phyloP scores from a whole-genome alignment of 2,888 invertebrate species.

The Teinopalpus imperialis region DNA sequence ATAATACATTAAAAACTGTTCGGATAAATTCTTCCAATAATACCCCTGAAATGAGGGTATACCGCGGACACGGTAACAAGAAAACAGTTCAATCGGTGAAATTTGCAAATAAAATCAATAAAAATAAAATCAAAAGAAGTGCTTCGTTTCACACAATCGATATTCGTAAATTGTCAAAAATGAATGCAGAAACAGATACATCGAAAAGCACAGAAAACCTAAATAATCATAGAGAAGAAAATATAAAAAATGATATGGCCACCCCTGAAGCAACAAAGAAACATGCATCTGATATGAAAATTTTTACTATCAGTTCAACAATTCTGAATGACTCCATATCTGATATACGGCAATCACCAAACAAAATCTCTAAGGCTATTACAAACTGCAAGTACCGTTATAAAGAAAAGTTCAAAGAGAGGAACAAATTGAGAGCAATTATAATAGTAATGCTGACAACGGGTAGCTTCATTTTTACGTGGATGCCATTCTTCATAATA shows the following conservation, averaged over 20 bases:
- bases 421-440: slow-evolving; percentile 83
- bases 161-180: slow-evolving; percentile 6
- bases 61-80: slow-evolving; percentile 45
- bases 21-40: slow-evolving; percentile 35
- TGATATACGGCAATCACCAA: slow-evolving; percentile 30
- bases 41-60: slow-evolving; percentile 56
- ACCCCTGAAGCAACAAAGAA: slow-evolving; percentile 31
- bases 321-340: slow-evolving; percentile 35
- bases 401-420: slow-evolving; percentile 46
- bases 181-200: slow-evolving; percentile 30
- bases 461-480: slow-evolving; percentile 82
- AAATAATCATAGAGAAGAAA: slow-evolving; percentile 29
- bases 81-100: slow-evolving; percentile 38
- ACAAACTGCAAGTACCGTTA: slow-evolving; percentile 9
- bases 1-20: slow-evolving; percentile 46
- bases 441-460: slow-evolving; percentile 84
- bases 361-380: slow-evolving; percentile 21
- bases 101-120: slow-evolving; percentile 30
- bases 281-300: slow-evolving; percentile 52
- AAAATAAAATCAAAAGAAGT: slow-evolving; percentile 48
- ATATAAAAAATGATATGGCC: slow-evolving; percentile 22
- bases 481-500: slow-evolving; percentile 84
- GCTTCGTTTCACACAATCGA: slow-evolving; percentile 49
- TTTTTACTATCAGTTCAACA: slow-evolving; percentile 46
- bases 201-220: slow-evolving; percentile 59